Base-by-base conservation (phyloP, 64 coral and sea anemone genomes). In the Cladopsammia gracilis region DNA sequence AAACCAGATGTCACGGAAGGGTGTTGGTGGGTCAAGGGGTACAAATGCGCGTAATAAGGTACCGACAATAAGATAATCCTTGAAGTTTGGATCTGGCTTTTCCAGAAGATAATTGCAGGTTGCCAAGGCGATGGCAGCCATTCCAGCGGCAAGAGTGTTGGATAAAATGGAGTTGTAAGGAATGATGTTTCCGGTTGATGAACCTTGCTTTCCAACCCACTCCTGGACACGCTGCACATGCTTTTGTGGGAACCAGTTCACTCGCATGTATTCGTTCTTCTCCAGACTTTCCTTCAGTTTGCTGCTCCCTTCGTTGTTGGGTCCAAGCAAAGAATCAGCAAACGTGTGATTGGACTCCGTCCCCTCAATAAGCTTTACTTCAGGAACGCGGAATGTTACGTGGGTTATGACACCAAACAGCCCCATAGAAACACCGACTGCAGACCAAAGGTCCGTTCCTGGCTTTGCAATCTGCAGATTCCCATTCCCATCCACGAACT, bases 201-300 rank as follows among this genome's bases (percentile, higher is more conserved):
- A 48, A 10, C 13, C 6, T 25, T 79, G 75, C 48, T 79, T 10
- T 48, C 71, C 94, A 46, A 60, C 26, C 94, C 94, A 95, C 62
- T 95, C 50, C 74, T 71, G 48, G 3, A 95, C 94, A 20, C 70
- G 75, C 10, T 57, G 64, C 6, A 82, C 76, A 4, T 88, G 9
- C 83, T 88, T 96, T 51, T 96, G 94, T 18, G 89, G 94, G 56
- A 96, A 92, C 94, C 94, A 96, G 58, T 92, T 82, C 3, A 92
- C 76, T n/a, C 85, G 83, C 10, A 80, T 88, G 67, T 96, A 92
- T 56, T 96, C 89, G 23, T 74, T 69, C 4, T 60, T 56, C 44
- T 96, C 69, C 18, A 91, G 64, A 10, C 68, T 83, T 25, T 56
- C 10, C 68, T 71, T 69, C 34, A 95, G 66, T 45, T 78, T 95